Conservation (phyloP, 2,797 vertebrate species). For the Psittacula echo region DNA sequence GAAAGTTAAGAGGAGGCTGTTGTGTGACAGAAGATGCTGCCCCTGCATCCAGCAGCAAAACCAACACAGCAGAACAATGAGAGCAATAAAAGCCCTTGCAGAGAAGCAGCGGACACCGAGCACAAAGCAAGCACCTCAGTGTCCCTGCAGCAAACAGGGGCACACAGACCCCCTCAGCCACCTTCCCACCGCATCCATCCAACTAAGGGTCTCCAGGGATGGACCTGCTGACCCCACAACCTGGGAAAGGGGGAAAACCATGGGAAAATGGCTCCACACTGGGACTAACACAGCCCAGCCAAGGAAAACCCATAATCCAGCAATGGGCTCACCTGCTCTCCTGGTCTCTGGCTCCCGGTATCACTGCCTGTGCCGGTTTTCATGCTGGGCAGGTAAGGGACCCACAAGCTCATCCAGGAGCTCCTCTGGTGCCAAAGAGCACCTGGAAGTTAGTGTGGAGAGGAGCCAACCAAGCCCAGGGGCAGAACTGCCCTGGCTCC, state of each 20-base stretch:
- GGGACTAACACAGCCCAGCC: background rate
- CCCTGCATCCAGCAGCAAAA: background rate
- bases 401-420: background rate
- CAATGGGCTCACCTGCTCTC: background rate
- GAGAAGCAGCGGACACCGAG: background rate
- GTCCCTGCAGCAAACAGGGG: background rate
- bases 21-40: background rate
- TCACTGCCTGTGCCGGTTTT: accelerated
- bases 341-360: background rate
- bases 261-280: background rate
- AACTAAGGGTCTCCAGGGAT: background rate
- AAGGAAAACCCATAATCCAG: background rate
- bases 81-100: background rate
- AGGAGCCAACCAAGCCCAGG: background rate
- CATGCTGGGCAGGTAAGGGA: background rate
- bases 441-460: accelerated
- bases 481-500: background rate
- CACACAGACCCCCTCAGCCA: background rate
- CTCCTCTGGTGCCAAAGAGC: background rate
- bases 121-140: background rate
- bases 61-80: background rate
- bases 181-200: background rate
- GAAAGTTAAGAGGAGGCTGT: background rate
- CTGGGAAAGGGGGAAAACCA: background rate
- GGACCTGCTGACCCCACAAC: background rate